These are phyloP conservation scores for Zaprionus tsacasi DNA, from an alignment of 1,140 invertebrate genomes.

Conservation along the genomic window DNA sequence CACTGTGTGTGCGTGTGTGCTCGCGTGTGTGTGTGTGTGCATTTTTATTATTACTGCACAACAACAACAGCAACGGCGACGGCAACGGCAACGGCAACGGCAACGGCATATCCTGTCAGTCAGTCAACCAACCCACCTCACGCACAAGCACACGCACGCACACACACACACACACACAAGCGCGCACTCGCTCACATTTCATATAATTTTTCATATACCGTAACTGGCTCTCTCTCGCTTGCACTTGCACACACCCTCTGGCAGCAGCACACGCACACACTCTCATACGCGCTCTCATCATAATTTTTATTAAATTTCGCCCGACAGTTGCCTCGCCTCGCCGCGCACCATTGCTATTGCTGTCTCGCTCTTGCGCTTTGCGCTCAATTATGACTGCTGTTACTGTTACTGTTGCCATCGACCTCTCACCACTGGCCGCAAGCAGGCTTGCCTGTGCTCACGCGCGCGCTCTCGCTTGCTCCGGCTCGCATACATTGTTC, in stretches of 20 bases:
- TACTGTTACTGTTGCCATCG: slow-evolving; percentile 78
- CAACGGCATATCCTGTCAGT: slow-evolving; percentile 66
- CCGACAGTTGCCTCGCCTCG: slow-evolving; percentile 24
- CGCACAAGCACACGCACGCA: slow-evolving; percentile 55
- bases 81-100: slow-evolving; percentile 18
- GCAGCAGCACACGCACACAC: slow-evolving; percentile 15
- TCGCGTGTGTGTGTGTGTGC: slow-evolving; percentile 49
- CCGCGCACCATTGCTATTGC: neutral
- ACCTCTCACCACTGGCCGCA: slow-evolving; percentile 46
- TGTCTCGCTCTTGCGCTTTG: slow-evolving; percentile 51
- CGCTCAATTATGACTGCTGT: slow-evolving; percentile 37
- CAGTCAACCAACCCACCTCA: slow-evolving; percentile 78
- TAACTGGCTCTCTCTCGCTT: slow-evolving; percentile 48
- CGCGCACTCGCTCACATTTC: slow-evolving; percentile 71
- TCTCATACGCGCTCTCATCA: slow-evolving; percentile 66
- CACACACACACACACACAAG: slow-evolving; percentile 18
- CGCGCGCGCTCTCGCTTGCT: slow-evolving; percentile 51
- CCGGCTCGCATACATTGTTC: too few relatives aligned
- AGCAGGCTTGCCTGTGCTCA: neutral
- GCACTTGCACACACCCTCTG: slow-evolving; percentile 37
- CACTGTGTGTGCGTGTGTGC: slow-evolving; percentile 22
- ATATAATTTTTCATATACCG: slow-evolving; percentile 76
- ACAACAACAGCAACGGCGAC: slow-evolving; percentile 27
- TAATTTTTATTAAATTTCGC: slow-evolving; percentile 81
- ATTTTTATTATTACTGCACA: slow-evolving; percentile 72